Conservation (phyloP, 2,113 vertebrate genomes). For the Crypturellus undulatus region DNA sequence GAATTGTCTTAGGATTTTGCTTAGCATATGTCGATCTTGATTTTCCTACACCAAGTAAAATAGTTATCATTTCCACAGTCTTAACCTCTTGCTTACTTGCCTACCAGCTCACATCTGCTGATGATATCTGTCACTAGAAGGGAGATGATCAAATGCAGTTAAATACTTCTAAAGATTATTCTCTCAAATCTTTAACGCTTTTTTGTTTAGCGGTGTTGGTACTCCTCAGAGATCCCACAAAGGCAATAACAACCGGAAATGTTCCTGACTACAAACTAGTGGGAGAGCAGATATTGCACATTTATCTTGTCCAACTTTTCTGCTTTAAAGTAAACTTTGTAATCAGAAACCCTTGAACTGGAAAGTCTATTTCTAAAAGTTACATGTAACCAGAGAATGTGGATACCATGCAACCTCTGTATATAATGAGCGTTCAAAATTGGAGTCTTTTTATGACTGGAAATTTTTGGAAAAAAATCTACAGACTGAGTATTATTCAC, state of each 20-base stretch:
- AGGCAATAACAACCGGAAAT: neutral
- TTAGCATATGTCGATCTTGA: neutral
- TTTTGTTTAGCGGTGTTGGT: neutral
- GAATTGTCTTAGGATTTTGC: neutral
- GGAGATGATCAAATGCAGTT: neutral
- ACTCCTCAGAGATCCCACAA: neutral
- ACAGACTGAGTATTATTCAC: neutral
- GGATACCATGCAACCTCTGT: neutral
- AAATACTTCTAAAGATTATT: neutral
- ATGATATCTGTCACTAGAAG: neutral
- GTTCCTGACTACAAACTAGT: constrained; percentile 23
- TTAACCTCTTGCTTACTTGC: neutral
- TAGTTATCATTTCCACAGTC: neutral
- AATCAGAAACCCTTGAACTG: constrained; percentile 13
- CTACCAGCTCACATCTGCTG: neutral
- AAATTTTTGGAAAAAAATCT: constrained; percentile 27
- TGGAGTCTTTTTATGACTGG: constrained; percentile 32
- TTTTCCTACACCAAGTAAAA: neutral
- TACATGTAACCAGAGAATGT: neutral
- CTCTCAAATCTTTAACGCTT: neutral
- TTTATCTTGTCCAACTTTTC: neutral
- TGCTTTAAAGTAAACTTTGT: constrained; percentile 19
- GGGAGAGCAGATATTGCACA: constrained; percentile 45
- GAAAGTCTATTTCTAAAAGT: neutral
- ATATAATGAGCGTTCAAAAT: constrained; percentile 24